Base-by-base conservation (phyloP, 1,140 invertebrate species). In the Aleiodes sp. region DNA sequence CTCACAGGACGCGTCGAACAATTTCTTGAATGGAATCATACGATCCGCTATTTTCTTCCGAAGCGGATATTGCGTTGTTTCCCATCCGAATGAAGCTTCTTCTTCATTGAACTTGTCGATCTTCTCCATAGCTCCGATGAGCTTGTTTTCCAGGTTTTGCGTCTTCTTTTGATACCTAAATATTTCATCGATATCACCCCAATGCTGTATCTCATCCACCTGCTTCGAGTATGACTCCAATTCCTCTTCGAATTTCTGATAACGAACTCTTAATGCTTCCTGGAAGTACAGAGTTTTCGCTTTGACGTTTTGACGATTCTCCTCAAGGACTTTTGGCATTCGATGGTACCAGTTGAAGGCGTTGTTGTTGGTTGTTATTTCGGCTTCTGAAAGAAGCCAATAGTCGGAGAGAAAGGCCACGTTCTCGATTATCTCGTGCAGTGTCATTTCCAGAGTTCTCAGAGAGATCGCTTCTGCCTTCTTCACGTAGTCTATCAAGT, bases 91-190 rank as follows among this genome's bases (percentile, higher is more conserved):
- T 24, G 95, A 89, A 69, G 90, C 88, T 82, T 99, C 97, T 81
- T 99, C 97, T 78, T 92, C 91, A 82, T 99, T 99, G 74, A 98
- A 97, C 65, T 91, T 88, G 76, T 97, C 94, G 67, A 98, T 96
- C 72, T 90, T 93, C 35, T 91, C 89, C 79, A 95, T 89, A 7
- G 95, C 96, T 6, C 76, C 76, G 0, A 89, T 78, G 70, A 93
- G 82, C 26, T 83, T 79, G 70, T 90, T 88, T 78, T 97, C 92
- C 0, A 98, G 80, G 39, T 89, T 86, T 9, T 88, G 89, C 0
- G 96, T 93, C 66, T 95, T 93, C 33, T 92, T 92, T 28, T 95
- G 89, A 81, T 99, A 99, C 74, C 46, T 52, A 19, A 91, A 88
- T 37, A 98, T 87, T 57, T 96, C 92, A n/a, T 92, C 90, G 14